These are phyloP conservation scores for Vimba vimba DNA, from an alignment of 2,113 vertebrate species.

Conservation along the genomic window DNA sequence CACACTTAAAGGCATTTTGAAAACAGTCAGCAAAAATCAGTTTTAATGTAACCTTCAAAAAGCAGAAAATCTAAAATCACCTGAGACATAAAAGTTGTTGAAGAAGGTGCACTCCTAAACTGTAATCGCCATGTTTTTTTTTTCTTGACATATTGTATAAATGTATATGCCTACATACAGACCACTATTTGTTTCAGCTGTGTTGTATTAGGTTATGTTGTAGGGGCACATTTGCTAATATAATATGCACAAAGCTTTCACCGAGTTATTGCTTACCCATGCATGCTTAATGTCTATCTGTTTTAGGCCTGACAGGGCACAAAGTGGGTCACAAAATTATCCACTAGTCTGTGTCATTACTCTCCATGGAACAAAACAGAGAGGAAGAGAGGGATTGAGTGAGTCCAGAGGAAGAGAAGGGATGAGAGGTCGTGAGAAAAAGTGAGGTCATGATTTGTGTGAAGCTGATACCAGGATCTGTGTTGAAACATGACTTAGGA, in stretches of 20 bases:
- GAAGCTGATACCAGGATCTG: background rate
- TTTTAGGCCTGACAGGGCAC: constrained; percentile 15
- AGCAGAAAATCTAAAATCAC: background rate
- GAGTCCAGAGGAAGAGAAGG: constrained; percentile 52
- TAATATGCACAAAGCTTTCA: background rate
- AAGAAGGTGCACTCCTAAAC: background rate
- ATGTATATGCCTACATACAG: background rate
- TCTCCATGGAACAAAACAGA: constrained; percentile 38
- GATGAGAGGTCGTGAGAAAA: constrained; percentile 55
- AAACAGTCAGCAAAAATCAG: background rate
- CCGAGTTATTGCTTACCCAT: background rate
- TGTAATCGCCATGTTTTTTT: background rate
- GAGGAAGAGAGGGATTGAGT: constrained; percentile 27
- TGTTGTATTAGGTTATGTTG: background rate
- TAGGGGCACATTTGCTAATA: background rate
- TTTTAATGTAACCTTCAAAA: background rate
- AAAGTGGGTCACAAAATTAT: constrained; percentile 52
- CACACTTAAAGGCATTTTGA: background rate
- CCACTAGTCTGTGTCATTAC: constrained; percentile 15
- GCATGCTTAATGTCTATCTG: background rate
- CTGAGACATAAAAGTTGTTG: background rate
- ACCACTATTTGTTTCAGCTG: background rate
- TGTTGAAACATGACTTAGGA: background rate
- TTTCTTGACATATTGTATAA: background rate
- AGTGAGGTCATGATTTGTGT: constrained; percentile 35